Evolutionary conservation across 2,113 vertebrate genomes (phyloP), one percentile per base, ranked within the genome.

Genomic region (Uria aalge): DNA sequence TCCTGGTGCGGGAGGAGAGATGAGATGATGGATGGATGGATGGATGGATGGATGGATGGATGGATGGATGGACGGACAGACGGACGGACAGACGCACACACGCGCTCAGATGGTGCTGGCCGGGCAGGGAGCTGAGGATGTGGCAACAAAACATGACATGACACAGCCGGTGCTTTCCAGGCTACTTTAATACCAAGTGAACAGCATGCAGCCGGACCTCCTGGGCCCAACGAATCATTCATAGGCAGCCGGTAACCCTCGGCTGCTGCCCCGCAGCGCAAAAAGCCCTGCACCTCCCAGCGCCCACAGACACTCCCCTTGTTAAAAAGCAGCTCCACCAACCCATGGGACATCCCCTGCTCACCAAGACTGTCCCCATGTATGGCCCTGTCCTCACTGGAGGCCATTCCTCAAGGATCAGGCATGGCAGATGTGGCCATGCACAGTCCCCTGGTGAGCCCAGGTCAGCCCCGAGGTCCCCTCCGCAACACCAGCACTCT

Each of bases 341-440:
- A n/a, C 60, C n/a, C 45, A 22, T 0, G 0, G 38, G 20, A 50
- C 2, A 0, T 11, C 9, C 19, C 3, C 17, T 4, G 0, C 24
- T 36, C 32, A 45, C 38, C 12, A n/a, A 56, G 72, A 32, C 22
- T 0, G 24, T 23, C n/a, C 48, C 13, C 3, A 1, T 4, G 8
- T 6, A 6, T 8, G 3, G 29, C 63, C 27, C 7, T 15, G 5
- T 72, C 32, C 67, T 60, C 68, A 12, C 26, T 20, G 4, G 40
- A 84, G 45, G 69, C 52, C 48, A 19, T 2, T 86, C 56, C 59
- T 91, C 52, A 63, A 29, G 36, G 56, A 20, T 23, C 21, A 53
- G 30, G 23, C n/a, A 22, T 7, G 13, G 23, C 43, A 45, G 52
- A 2, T 1, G 32, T 52, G 15, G 30, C 48, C 50, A 22, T 3